phyloP scores from a whole-genome alignment of 2,113 vertebrate genomes.

The Hymenochirus boettgeri region DNA sequence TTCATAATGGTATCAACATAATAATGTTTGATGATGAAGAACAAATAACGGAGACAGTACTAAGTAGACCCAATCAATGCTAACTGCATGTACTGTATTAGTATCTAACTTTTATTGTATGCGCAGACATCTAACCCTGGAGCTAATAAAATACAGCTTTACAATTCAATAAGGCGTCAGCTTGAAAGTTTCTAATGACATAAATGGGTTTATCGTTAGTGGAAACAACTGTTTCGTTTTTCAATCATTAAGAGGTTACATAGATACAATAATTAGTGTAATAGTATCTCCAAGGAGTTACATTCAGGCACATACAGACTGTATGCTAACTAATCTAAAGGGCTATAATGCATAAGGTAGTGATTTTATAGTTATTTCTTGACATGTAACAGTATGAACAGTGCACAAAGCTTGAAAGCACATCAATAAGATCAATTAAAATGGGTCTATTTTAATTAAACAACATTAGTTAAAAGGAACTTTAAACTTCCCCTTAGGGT shows the following conservation, averaged over 20 bases:
- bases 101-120: background rate
- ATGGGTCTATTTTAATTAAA: no score
- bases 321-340: no score
- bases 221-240: background rate
- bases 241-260: background rate
- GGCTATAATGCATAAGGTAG: no score
- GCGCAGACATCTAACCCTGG: conserved; percentile 3
- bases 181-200: background rate
- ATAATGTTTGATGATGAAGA: conserved; percentile 28
- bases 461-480: no score
- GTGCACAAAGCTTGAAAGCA: no score
- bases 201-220: background rate
- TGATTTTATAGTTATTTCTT: no score
- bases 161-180: background rate
- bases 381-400: no score
- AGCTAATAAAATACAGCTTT: background rate
- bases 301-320: no score
- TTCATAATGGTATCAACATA: conserved; percentile 30
- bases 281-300: no score
- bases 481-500: no score
- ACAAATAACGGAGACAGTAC: conserved; percentile 30
- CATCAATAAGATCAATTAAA: no score
- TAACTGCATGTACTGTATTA: conserved; percentile 20
- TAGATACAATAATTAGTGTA: background rate
- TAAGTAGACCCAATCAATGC: conserved; percentile 37